Evolutionary conservation across 2,888 invertebrate genomes (phyloP), one percentile per base, ranked within the genome.

Genomic region (Epinotia brunnichana): DNA sequence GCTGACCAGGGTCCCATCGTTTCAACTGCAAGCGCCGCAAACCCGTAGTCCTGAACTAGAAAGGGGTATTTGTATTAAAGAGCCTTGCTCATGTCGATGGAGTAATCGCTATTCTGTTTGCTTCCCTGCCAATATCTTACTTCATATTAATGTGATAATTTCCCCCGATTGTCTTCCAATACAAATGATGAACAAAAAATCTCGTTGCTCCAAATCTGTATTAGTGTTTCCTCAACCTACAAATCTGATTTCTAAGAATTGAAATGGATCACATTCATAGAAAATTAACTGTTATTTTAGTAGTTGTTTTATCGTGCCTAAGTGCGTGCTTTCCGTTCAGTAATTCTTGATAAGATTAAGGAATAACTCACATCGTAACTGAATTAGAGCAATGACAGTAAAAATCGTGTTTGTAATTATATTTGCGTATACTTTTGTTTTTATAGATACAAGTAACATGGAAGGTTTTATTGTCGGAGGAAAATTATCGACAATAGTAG

Each of bases 401-500:
- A 62, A 62, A 62, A 62, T 11, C 0, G 11, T 1, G 4, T n/a
- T 48, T 48, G 10, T 29, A 48, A 29, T n/a, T n/a, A n/a, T 51
- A 17, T 24, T 48, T 3, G 15, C 11, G 0, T 48, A 17, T 29
- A 48, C 3, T 48, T 15, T 62, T 17, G 4, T 62, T 51, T 17
- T 11, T 9, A 51, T 13, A 5, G 41, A 41, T 7, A 48, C 62
- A 9, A 11, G 19, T 3, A 15, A 73, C 5, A 78, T 81, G 77
- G 74, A 79, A 63, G 68, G 74, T 2, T 77, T 73, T 51, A 69
- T 82, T 4, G 79, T 83, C 0, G 79, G 74, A 10, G 83, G 82
- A 0, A 17, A 72, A 0, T 7, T 54, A 0, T 77, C 79, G 0
- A 3, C 39, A 0, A 82, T 83, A 59, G 48, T 54, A 0, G 39